A percentile compares a stretch with the other conserved stretches of the same genome.
These are phyloP conservation scores for Actinernus sp. DNA, from an alignment of 92 coral and sea anemone species.

Conservation along the genomic window DNA sequence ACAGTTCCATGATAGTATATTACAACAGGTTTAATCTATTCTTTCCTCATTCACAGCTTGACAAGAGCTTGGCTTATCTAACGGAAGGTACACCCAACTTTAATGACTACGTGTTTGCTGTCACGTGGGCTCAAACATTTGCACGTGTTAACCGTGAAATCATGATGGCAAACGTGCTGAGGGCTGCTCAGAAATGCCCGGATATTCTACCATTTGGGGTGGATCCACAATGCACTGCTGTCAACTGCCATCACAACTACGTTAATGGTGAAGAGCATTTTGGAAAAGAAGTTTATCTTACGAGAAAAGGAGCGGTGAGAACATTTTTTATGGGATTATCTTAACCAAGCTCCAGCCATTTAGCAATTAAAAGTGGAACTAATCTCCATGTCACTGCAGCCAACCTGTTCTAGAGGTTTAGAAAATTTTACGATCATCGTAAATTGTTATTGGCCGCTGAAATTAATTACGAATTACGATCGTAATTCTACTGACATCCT, in stretches of 20 bases:
- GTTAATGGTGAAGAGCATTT: constrained; percentile 77
- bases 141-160: constrained; percentile 76
- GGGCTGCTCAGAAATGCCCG: constrained; percentile 57
- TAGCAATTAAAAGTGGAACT: too few species aligned
- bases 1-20: too few species aligned
- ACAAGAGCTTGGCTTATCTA: constrained; percentile 77
- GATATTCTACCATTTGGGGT: constrained; percentile 68
- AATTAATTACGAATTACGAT: too few species aligned
- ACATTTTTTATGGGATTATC: too few species aligned
- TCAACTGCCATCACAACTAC: constrained; percentile 91
- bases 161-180: constrained; percentile 74
- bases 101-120: constrained; percentile 77
- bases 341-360: too few species aligned
- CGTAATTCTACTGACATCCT: too few species aligned
- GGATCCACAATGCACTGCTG: constrained; percentile 65
- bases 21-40: background rate
- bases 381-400: too few species aligned
- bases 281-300: constrained; percentile 79
- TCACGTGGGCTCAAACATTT: constrained; percentile 81
- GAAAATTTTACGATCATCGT: too few species aligned
- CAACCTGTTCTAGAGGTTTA: too few species aligned
- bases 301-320: constrained; percentile 86
- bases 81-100: constrained; percentile 75
- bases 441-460: too few species aligned
- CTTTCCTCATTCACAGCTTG: constrained; percentile 55